These are phyloP conservation scores for Laticauda colubrina DNA, from an alignment of 2,113 vertebrate genomes.

Conservation along the genomic window DNA sequence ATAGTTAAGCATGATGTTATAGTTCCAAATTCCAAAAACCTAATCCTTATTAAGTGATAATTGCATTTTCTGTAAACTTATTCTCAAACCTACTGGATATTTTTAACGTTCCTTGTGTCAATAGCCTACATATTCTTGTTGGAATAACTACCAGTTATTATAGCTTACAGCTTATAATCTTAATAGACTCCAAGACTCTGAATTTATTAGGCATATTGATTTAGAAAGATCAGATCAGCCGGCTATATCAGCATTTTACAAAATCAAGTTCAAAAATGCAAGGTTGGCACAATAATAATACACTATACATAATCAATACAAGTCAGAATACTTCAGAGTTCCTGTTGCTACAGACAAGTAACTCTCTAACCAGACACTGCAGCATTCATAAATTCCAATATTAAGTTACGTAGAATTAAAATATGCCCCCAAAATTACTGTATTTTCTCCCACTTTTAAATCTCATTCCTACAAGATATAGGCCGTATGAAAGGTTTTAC, in stretches of 20 bases:
- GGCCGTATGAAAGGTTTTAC: not conserved
- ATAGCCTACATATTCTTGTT: not conserved
- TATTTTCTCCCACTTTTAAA: not conserved
- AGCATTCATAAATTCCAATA: conserved; percentile 1
- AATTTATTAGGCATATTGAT: not conserved
- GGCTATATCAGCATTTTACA: not conserved
- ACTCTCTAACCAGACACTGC: not conserved
- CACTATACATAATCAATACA: not conserved
- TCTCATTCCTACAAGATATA: not conserved
- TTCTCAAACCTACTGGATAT: not conserved
- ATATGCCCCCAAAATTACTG: not conserved
- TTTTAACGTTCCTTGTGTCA: not conserved
- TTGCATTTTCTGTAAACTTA: not conserved
- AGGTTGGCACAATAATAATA: not conserved
- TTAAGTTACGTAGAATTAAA: not conserved
- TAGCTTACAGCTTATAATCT: not conserved
- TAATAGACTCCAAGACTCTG: not conserved
- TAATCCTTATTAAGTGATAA: not conserved
- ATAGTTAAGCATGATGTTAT: not conserved
- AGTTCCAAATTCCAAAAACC: not conserved
- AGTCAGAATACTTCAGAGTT: not conserved
- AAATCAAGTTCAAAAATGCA: not conserved
- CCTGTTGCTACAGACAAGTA: not conserved
- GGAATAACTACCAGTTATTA: not conserved
- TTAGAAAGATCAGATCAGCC: not conserved